Evolutionary conservation across 2,888 invertebrate genomes (phyloP), one percentile per base, ranked within the genome.

Genomic region (Dexiosoma caninum): DNA sequence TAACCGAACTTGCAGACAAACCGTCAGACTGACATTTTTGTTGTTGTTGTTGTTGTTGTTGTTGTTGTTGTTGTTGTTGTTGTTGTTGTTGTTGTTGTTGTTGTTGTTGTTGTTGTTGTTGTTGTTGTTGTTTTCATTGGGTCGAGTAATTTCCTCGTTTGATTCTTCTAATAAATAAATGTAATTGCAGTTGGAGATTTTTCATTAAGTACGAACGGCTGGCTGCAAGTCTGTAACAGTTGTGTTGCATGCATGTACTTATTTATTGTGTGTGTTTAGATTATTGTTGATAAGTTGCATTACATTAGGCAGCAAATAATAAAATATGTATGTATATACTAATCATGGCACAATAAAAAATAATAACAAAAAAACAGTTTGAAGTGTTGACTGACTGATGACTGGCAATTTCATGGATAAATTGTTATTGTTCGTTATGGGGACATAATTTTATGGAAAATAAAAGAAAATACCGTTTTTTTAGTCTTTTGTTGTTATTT

Each of bases 221-320:
- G 53, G 10, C 35, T 30, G 55, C 32, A 49, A 59, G 55, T 74
- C 40, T 23, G 19, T 21, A 16, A 57, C 64, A 57, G 51, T 67
- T 72, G 49, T 21, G 14, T 64, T 67, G 37, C 46, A 32, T 46
- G 49, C 14, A 51, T 21, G 21, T 21, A 12, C 12, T 2, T 21
- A 37, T 12, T 67, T 19, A 40, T 69, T 40, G 60, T 27, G 76
- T 60, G 76, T 72, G 76, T 69, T 77, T 72, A 72, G 77, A 69
- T 81, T 81, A 72, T 77, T 57, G 67, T 81, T 77, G 76, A 81
- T 81, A 77, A 81, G 77, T 77, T 81, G 81, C 72, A 67, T 77
- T 72, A 81, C 44, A 77, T 76, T 76, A 49, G 37, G 64, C 32
- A 44, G 46, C 23, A 71, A 21, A 46, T 0, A 37, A 23, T 44